Evolutionary conservation across 2,888 invertebrate species (phyloP).

Genomic region (Disparrhopalites patrizii): DNA sequence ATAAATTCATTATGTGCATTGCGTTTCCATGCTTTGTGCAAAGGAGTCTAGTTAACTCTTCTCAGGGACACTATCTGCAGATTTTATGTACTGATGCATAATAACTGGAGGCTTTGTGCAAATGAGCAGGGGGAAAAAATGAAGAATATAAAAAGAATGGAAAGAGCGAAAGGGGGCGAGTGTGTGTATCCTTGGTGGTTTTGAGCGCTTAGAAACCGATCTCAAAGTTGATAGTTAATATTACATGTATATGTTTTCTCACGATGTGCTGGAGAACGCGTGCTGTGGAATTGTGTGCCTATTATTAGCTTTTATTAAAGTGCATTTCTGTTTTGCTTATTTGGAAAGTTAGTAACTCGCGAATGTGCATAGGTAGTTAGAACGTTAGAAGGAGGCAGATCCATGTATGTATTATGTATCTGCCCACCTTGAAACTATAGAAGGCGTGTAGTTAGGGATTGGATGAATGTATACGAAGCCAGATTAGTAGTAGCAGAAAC

Average conservation of each 20-base stretch:
- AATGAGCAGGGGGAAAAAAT: no score
- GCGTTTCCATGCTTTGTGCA: neutral
- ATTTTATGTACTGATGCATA: no score
- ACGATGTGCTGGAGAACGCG: neutral
- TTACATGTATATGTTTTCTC: neutral
- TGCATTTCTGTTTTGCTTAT: conserved; percentile 7
- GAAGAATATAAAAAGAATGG: no score
- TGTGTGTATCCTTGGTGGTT: neutral
- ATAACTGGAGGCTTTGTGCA: no score
- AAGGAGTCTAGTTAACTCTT: no score
- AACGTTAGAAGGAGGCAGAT: no score
- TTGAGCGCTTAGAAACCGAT: neutral
- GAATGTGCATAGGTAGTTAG: no score
- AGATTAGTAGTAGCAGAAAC: conserved; percentile 12
- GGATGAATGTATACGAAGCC: no score
- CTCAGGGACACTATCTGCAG: no score
- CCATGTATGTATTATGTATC: no score
- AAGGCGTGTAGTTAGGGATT: no score
- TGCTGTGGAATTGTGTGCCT: neutral
- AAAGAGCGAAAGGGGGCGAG: neutral
- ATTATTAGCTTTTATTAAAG: conserved; percentile 11
- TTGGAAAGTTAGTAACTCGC: neutral
- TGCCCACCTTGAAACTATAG: conserved; percentile 1
- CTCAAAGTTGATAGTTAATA: neutral
- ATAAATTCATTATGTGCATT: neutral